A percentile compares a stretch with the other conserved stretches of the same genome.
phyloP scores from a whole-genome alignment of 1,140 invertebrate genomes.

The Tetragonula clypearis region DNA sequence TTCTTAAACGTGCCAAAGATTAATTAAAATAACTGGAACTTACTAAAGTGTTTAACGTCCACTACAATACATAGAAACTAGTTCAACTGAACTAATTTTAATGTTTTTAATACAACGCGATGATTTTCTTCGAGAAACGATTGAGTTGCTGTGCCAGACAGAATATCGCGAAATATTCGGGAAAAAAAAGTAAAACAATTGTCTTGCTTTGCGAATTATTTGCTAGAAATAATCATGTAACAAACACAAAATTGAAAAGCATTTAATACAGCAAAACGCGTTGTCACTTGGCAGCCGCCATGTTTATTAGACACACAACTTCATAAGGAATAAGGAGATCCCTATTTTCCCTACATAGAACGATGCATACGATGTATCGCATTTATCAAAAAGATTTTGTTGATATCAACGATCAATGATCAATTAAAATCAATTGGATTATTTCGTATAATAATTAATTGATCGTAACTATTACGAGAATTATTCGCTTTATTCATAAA shows the following conservation, averaged over 20 bases:
- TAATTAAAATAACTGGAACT: background rate
- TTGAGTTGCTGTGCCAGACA: background rate
- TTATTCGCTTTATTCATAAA: background rate
- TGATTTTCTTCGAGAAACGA: background rate
- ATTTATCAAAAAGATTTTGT: background rate
- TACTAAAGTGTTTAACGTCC: background rate
- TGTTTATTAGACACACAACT: slow-evolving; percentile 67
- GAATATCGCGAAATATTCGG: slow-evolving; percentile 7
- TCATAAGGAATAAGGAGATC: slow-evolving; percentile 28
- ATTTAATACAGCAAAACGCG: slow-evolving; percentile 68
- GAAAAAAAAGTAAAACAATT: background rate
- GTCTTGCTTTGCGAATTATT: slow-evolving; percentile 23
- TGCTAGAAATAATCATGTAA: slow-evolving; percentile 64
- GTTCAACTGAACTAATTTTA: slow-evolving; percentile 3
- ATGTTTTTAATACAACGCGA: slow-evolving; percentile 44
- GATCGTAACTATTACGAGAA: background rate
- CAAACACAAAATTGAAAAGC: slow-evolving; percentile 71
- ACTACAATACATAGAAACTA: background rate
- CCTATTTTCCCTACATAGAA: slow-evolving; percentile 34
- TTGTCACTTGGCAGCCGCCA: slow-evolving; percentile 77
- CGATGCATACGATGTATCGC: slow-evolving; percentile 19
- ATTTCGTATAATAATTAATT: background rate
- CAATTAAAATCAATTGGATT: background rate
- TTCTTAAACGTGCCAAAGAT: background rate
- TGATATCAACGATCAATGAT: background rate